Evolutionary conservation across 2,797 vertebrate genomes (phyloP).

Genomic region (Semaprochilodus insignis): DNA sequence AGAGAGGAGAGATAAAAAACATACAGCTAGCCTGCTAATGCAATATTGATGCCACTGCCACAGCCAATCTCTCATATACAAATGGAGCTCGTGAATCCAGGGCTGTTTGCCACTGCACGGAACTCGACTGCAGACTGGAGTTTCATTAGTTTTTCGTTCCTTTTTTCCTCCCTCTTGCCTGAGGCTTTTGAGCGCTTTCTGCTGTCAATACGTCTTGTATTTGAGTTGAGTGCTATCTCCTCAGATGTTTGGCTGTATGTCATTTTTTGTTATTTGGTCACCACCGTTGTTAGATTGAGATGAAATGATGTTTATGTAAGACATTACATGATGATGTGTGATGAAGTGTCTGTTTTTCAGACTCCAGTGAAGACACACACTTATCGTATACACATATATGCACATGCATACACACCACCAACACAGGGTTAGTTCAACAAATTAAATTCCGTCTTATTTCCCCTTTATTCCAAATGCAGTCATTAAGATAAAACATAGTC

Average conservation of each 20-base stretch:
- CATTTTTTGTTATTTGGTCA: neutral
- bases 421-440: neutral
- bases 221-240: neutral
- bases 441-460: too few species aligned
- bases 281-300: neutral
- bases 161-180: neutral
- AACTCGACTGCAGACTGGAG: constrained; percentile 7
- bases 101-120: constrained; percentile 5
- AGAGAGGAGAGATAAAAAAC: neutral
- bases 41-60: constrained; percentile 27
- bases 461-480: too few species aligned
- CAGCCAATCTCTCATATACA: constrained; percentile 18
- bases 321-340: constrained; percentile 22
- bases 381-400: neutral
- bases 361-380: neutral
- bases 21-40: neutral
- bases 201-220: neutral
- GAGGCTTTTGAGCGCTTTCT: constrained; percentile 14
- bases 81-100: neutral
- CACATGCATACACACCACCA: neutral
- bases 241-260: neutral
- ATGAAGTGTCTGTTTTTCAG: constrained; percentile 10
- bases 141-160: constrained; percentile 9
- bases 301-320: constrained; percentile 20
- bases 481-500: too few species aligned